Conservation (phyloP, 2,113 vertebrate genomes). For the Alexandromys fortis region DNA sequence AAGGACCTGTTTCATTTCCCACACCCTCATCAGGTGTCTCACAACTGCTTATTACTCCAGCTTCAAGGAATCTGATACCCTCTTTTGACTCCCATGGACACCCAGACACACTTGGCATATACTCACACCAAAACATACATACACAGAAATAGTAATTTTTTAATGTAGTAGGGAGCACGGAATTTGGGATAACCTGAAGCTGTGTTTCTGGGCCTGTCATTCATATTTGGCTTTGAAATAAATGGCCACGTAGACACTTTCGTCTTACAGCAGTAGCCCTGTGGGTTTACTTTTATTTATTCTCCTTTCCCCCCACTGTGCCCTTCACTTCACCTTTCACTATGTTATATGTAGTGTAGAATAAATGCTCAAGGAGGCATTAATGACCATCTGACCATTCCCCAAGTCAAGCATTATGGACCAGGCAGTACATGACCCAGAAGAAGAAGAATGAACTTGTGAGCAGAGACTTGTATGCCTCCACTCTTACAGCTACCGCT, state of each 20-base stretch:
- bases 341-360: too few species aligned
- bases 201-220: neutral
- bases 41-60: neutral
- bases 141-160: neutral
- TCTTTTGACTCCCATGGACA: neutral
- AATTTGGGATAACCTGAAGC: neutral
- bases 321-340: neutral
- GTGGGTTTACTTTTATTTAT: conserved; percentile 19
- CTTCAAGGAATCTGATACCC: too few species aligned
- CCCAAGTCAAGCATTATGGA: neutral
- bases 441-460: too few species aligned
- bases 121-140: neutral
- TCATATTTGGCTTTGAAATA: neutral
- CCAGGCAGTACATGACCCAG: neutral
- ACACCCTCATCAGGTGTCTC: too few species aligned
- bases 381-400: neutral
- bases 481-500: neutral
- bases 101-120: neutral
- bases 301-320: neutral
- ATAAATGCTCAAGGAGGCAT: neutral
- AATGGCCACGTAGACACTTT: neutral
- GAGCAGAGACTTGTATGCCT: neutral
- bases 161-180: neutral
- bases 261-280: neutral
- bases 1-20: neutral